Conservation (phyloP, 2,888 invertebrate species). For the Smittia aterrima region DNA sequence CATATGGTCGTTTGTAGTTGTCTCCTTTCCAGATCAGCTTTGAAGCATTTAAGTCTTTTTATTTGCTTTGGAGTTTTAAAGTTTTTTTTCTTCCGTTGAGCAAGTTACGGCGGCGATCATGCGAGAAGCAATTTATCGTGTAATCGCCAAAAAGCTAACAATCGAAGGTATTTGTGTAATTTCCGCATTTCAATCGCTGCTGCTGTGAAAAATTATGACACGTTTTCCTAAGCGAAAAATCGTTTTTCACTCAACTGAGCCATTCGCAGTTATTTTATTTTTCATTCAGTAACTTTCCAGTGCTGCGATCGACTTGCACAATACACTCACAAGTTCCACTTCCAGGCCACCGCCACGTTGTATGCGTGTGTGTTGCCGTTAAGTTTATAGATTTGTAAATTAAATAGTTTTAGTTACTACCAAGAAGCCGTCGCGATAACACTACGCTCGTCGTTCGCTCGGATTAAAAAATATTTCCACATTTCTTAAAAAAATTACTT, state of each 20-base stretch:
- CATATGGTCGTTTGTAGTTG: background rate
- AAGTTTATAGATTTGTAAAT: conserved; percentile 12
- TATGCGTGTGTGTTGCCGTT: background rate
- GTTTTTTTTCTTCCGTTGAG: too few relatives aligned
- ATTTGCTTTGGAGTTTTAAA: background rate
- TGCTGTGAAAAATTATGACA: too few relatives aligned
- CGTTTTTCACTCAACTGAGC: background rate
- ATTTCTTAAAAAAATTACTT: background rate
- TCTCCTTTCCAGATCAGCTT: background rate
- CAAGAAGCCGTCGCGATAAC: conserved; percentile 18
- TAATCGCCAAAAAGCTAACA: too few relatives aligned
- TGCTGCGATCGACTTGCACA: conserved; percentile 2
- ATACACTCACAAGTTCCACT: background rate
- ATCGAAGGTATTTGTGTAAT: too few relatives aligned
- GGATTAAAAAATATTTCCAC: background rate
- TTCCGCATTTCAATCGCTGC: too few relatives aligned
- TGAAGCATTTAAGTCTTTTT: conserved; percentile 13
- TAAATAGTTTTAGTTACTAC: conserved; percentile 30
- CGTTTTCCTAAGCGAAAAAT: background rate
- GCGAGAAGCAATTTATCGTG: too few relatives aligned
- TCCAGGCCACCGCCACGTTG: background rate
- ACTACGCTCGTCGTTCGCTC: conserved; percentile 4
- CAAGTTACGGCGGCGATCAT: too few relatives aligned
- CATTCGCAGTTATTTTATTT: background rate
- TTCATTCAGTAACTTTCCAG: conserved; percentile 9